Evolutionary conservation across 2,888 invertebrate species (phyloP), one percentile per base, ranked within the genome.

Genomic region (Cordilura impudica): DNA sequence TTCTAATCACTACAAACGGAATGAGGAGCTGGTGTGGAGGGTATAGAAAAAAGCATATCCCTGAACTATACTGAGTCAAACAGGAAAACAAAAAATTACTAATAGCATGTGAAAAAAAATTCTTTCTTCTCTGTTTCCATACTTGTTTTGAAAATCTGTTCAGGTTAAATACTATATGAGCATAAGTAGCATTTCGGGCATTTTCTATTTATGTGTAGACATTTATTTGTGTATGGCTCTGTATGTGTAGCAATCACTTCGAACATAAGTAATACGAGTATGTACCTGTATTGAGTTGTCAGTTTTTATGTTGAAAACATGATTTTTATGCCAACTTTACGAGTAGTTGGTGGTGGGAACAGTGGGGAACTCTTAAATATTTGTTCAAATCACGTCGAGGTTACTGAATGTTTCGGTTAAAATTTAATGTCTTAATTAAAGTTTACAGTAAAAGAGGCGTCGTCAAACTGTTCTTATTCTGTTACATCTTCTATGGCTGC

Each of bases 381-480:
- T 39, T 39, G 35, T 2, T 39, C n/a, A 39, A n/a, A 39, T 39
- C n/a, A n/a, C 12, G 35, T 39, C 31, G 31, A 31, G 12, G 31
- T 10, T n/a, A 31, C 10, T 31, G 39, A 65, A 70, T 54, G 47
- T 12, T 26, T 7, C 18, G 31, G n/a, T 61, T 19, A 21, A 43
- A 16, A 14, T 70, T 81, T 87, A 84, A 87, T 86, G 87, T 87
- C 87, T 87, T 87, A 86, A 87, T 87, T 87, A 87, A 86, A 84
- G 84, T 86, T 86, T 84, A 87, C 84, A 83, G 84, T 47, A 63
- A 51, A 74, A 65, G 45, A 70, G 78, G 67, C 73, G 73, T 78
- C 74, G 51, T 63, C 58, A 65, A 74, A 69, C 51, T 63, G 78
- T 74, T 60, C 26, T 66, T 66, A 35, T 63, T 65, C 12, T 35